A percentile compares a stretch with the other conserved stretches of the same genome.
Conservation (phyloP, 2,888 invertebrate species). For the Xylophagus ater region DNA sequence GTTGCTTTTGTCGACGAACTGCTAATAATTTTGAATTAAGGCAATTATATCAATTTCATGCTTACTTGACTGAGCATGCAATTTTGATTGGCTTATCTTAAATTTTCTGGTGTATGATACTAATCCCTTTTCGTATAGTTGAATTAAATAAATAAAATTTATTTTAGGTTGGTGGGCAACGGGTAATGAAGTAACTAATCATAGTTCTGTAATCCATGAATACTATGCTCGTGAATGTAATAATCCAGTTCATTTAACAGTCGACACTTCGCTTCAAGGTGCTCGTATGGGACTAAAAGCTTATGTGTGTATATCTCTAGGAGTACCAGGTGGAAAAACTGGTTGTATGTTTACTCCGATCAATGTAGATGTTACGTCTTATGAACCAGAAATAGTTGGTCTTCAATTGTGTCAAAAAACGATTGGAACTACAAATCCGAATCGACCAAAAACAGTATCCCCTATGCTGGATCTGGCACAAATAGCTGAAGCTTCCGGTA, state of each 20-base stretch:
- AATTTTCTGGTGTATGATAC: too few relatives aligned
- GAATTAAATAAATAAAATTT: not conserved
- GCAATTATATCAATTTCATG: too few relatives aligned
- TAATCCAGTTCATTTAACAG: constrained; percentile 88
- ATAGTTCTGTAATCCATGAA: constrained; percentile 94
- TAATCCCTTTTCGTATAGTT: not conserved
- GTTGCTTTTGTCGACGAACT: too few relatives aligned
- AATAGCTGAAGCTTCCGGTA: constrained; percentile 73
- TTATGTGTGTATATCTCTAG: constrained; percentile 84
- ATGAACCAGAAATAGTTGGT: constrained; percentile 82
- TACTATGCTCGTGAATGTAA: constrained; percentile 92
- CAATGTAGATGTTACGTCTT: constrained; percentile 75
- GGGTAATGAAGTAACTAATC: constrained; percentile 92
- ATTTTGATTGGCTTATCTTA: too few relatives aligned
- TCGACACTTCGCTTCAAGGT: constrained; percentile 82
- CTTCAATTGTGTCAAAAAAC: constrained; percentile 78
- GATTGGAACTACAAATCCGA: constrained; percentile 44
- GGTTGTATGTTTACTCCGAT: constrained; percentile 97
- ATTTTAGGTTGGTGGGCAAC: constrained; percentile 90
- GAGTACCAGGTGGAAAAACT: constrained; percentile 85
- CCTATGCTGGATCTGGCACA: constrained; percentile 65
- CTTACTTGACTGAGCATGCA: too few relatives aligned
- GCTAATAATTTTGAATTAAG: too few relatives aligned
- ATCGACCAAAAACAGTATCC: constrained; percentile 51
- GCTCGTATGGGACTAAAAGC: constrained; percentile 89